A percentile compares a stretch with the other conserved stretches of the same genome.
These are phyloP conservation scores for Mya arenaria DNA, from an alignment of 1,140 invertebrate species.

Conservation along the genomic window DNA sequence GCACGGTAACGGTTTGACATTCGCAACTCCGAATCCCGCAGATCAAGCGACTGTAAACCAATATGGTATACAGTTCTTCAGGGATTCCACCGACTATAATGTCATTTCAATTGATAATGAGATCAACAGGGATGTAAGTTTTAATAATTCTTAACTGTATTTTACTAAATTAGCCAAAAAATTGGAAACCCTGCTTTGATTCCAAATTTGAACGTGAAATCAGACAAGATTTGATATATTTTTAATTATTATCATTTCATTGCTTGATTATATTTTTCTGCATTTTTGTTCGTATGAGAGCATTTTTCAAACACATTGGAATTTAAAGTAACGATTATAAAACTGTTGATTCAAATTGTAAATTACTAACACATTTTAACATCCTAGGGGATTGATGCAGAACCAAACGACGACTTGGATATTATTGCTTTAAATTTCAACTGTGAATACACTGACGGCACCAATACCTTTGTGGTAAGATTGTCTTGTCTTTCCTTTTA, in stretches of 20 bases:
- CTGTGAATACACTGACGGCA: neutral
- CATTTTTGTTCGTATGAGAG: too few species aligned
- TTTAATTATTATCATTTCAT: too few species aligned
- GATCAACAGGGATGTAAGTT: conserved; percentile 37
- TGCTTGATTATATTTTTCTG: too few species aligned
- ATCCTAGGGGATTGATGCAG: conserved; percentile 6
- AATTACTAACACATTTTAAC: conserved; percentile 9
- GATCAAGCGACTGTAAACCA: neutral
- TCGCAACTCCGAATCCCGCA: neutral
- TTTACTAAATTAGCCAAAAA: too few species aligned
- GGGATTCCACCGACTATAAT: neutral
- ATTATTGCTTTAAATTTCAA: neutral
- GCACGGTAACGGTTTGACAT: neutral
- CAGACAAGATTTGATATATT: too few species aligned
- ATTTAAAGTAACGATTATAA: too few species aligned
- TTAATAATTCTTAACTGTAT: too few species aligned
- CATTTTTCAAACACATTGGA: too few species aligned
- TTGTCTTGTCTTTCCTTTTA: neutral
- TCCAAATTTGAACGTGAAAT: too few species aligned
- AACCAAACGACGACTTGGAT: conserved; percentile 31
- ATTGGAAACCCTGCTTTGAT: too few species aligned
- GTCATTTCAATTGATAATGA: too few species aligned
- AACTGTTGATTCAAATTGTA: too few species aligned
- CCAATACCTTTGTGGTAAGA: neutral
- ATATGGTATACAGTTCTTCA: neutral